Evolutionary conservation across 1,140 invertebrate species (phyloP).

Genomic region (Calephelis virginiensis): DNA sequence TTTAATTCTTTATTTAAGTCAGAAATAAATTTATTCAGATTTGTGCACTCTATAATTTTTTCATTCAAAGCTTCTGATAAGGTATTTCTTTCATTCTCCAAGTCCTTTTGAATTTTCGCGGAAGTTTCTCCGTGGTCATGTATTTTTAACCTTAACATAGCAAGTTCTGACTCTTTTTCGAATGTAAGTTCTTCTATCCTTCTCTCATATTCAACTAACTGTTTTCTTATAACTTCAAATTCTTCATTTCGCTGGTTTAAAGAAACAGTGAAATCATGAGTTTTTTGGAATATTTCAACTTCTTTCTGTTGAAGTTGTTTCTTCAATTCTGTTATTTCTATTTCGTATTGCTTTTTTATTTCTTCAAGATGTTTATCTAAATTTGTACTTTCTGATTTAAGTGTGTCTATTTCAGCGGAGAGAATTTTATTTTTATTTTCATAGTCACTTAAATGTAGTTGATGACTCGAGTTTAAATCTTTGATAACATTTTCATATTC

Average conservation of each 20-base stretch:
- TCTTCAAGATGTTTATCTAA: conserved; percentile 42
- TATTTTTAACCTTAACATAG: conserved; percentile 67
- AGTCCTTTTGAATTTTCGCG: conserved; percentile 49
- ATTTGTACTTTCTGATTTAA: conserved; percentile 47
- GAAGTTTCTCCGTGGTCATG: conserved; percentile 57
- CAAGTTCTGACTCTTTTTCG: conserved; percentile 77
- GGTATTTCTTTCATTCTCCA: conserved; percentile 51
- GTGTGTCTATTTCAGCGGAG: conserved; percentile 46
- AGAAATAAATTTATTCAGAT: conserved; percentile 70
- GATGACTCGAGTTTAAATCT: conserved; percentile 44
- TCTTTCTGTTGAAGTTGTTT: conserved; percentile 61
- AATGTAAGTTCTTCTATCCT: conserved; percentile 69
- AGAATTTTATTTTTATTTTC: conserved; percentile 43
- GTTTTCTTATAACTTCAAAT: conserved; percentile 66
- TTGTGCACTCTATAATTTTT: conserved; percentile 74
- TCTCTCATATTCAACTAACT: conserved; percentile 69
- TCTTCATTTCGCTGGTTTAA: conserved; percentile 64
- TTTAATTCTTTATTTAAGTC: conserved; percentile 78
- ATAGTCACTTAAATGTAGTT: conserved; percentile 40
- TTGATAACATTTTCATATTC: conserved; percentile 64
- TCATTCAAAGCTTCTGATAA: conserved; percentile 60
- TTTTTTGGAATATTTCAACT: conserved; percentile 66
- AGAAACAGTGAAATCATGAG: conserved; percentile 52
- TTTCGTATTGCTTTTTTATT: conserved; percentile 36
- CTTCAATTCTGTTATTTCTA: conserved; percentile 46